Evolutionary conservation across 2,113 vertebrate species (phyloP), one percentile per base, ranked within the genome.

Genomic region (Rhizomys pruinosus): DNA sequence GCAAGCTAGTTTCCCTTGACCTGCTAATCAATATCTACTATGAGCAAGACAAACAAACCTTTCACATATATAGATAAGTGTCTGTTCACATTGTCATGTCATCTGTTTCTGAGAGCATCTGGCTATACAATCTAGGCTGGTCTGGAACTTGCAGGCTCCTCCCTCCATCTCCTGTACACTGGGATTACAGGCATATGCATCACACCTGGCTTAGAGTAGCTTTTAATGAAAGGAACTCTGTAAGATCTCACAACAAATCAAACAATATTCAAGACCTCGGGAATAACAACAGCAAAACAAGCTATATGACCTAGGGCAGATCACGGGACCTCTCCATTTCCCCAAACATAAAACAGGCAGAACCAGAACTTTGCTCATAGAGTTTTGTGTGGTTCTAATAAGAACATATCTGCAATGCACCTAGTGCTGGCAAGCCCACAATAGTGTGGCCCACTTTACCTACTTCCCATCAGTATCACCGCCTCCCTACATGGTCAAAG

Each of bases 321-420:
- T 27, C 5, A 0, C 16, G 11, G 16, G 55, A 1, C 44, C 44
- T 81, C 84, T 37, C 29, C 2, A 34, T 52, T 84, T 76, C 34
- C 39, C 37, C 25, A 61, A 78, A 74, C 72, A 22, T 81, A 92
- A 81, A 92, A 92, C 29, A 47, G 32, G 73, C 57, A 81, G 81
- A 42, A 82, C 90, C n/a, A 15, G 61, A 34, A n/a, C 63, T 68
- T 42, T 68, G 78, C 55, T 92, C 63, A 2, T 23, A 17, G 78
- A 17, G 11, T 20, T 66, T 90, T 61, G 19, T 32, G 72, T 17
- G 3, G 37, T 19, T 72, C 15, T 0, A 55, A 77, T 61, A 55
- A 93, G 23, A 73, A 44, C 44, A 2, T 29, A 78, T 80, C 79
- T 76, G 71, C 42, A 74, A 89, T 73, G 34, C 69, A 32, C 15